Conservation (phyloP, 2,888 invertebrate species). For the Cynaeus angustus region DNA sequence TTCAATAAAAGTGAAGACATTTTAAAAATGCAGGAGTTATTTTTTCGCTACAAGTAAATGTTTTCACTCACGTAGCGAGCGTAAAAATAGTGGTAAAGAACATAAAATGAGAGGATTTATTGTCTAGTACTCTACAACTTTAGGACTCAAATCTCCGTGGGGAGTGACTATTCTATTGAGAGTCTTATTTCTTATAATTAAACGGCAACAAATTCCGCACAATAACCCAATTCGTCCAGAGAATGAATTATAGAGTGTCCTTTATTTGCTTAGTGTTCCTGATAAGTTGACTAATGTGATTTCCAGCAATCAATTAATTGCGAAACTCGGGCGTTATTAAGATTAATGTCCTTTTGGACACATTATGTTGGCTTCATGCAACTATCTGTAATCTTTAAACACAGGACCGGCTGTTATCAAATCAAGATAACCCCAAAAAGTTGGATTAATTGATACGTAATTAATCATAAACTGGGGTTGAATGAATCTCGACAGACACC, state of each 20-base stretch:
- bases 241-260: slow-evolving; percentile 28
- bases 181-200: not conserved
- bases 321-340: slow-evolving; percentile 41
- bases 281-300: slow-evolving; percentile 46
- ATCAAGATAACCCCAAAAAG: slow-evolving; percentile 24
- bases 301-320: slow-evolving; percentile 45
- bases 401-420: slow-evolving; percentile 15
- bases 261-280: slow-evolving; percentile 30
- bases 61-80: slow-evolving; percentile 14
- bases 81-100: slow-evolving; percentile 23
- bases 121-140: slow-evolving; percentile 21
- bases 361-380: slow-evolving; percentile 25
- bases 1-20: slow-evolving; percentile 10
- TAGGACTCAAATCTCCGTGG: slow-evolving; percentile 32
- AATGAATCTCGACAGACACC: not conserved
- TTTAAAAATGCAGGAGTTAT: slow-evolving; percentile 19
- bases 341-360: slow-evolving; percentile 43
- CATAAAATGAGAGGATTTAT: slow-evolving; percentile 38
- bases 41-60: not conserved
- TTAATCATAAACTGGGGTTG: slow-evolving; percentile 1
- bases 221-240: not conserved
- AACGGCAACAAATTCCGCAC: not conserved
- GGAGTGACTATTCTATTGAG: slow-evolving; percentile 1
- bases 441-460: slow-evolving; percentile 18
- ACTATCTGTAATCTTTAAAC: slow-evolving; percentile 30